Conservation (phyloP, 2,113 vertebrate species). For the Xiphophorus maculatus region DNA sequence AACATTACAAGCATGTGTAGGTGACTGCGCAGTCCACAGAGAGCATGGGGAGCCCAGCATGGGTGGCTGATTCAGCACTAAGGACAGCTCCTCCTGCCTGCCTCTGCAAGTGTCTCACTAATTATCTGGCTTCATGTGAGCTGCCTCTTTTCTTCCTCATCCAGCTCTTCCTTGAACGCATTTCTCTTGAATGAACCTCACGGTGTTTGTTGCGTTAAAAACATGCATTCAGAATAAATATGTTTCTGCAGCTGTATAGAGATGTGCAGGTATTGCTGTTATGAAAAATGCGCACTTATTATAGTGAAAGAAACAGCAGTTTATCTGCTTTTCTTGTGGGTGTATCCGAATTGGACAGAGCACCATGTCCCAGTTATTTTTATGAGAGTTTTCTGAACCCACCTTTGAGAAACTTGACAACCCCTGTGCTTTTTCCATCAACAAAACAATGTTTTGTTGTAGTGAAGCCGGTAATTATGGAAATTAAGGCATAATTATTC, state of each 20-base stretch:
- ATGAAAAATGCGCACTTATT: too few species aligned
- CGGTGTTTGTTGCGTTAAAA: slow-evolving; percentile 17
- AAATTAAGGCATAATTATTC: slow-evolving; percentile 37
- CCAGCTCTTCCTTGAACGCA: slow-evolving; percentile 28
- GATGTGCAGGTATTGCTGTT: too few species aligned
- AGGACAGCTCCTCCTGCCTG: slow-evolving; percentile 58
- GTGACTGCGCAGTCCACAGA: slow-evolving; percentile 13
- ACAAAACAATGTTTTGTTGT: slow-evolving; percentile 9
- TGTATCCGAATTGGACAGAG: slow-evolving; percentile 12
- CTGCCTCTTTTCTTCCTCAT: slow-evolving; percentile 8
- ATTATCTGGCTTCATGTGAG: slow-evolving; percentile 30
- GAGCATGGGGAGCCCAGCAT: slow-evolving; percentile 29
- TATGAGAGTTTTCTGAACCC: slow-evolving; percentile 33
- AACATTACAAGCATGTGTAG: slow-evolving; percentile 4
- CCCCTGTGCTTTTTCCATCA: slow-evolving; percentile 13
- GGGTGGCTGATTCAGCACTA: slow-evolving; percentile 71
- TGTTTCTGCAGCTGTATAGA: background rate
- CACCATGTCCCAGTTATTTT: slow-evolving; percentile 38
- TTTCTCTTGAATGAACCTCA: slow-evolving; percentile 1
- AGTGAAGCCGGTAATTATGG: slow-evolving; percentile 48
- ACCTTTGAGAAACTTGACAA: slow-evolving; percentile 26
- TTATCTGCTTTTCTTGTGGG: background rate
- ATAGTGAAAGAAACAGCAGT: background rate
- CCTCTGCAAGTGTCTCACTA: slow-evolving; percentile 14
- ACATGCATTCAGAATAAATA: slow-evolving; percentile 15